A percentile compares a stretch with the other conserved stretches of the same genome.
Evolutionary conservation across 2,113 vertebrate species (phyloP).

Genomic region (Hoplias malabaricus): DNA sequence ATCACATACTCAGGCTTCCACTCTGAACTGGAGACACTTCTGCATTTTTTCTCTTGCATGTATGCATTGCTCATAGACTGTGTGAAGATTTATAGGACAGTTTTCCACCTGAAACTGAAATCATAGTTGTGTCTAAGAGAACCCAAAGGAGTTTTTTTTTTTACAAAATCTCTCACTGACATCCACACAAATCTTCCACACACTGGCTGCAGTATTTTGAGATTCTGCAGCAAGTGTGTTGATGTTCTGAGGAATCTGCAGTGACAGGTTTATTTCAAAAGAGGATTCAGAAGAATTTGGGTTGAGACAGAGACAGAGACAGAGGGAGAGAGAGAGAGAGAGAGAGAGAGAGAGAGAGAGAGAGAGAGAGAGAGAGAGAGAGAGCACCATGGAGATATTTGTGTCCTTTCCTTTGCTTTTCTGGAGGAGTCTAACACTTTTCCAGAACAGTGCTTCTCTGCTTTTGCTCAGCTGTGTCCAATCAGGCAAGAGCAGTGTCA

Average conservation of each 20-base stretch:
- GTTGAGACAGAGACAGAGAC: background rate
- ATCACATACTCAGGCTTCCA: background rate
- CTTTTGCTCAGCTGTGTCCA: conserved; percentile 1
- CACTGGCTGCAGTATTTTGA: conserved; percentile 13
- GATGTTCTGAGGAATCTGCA: conserved; percentile 8
- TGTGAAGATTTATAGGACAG: background rate
- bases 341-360: background rate
- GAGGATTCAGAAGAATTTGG: background rate
- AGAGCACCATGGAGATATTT: background rate
- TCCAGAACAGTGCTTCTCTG: conserved; percentile 20
- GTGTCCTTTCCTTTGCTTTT: conserved; percentile 16
- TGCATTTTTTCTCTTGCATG: background rate
- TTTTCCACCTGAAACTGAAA: background rate
- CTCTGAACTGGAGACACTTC: background rate
- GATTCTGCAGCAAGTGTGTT: background rate
- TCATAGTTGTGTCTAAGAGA: background rate
- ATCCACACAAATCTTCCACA: background rate
- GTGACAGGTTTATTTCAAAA: conserved; percentile 11
- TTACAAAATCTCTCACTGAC: background rate
- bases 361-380: background rate
- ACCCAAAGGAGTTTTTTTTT: background rate
- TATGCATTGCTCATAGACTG: background rate
- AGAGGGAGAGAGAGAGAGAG: background rate
- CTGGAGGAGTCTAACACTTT: conserved; percentile 8
- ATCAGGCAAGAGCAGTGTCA: conserved; percentile 6